phyloP scores from a whole-genome alignment of 2,888 invertebrate species.

The Chorisops tibialis region DNA sequence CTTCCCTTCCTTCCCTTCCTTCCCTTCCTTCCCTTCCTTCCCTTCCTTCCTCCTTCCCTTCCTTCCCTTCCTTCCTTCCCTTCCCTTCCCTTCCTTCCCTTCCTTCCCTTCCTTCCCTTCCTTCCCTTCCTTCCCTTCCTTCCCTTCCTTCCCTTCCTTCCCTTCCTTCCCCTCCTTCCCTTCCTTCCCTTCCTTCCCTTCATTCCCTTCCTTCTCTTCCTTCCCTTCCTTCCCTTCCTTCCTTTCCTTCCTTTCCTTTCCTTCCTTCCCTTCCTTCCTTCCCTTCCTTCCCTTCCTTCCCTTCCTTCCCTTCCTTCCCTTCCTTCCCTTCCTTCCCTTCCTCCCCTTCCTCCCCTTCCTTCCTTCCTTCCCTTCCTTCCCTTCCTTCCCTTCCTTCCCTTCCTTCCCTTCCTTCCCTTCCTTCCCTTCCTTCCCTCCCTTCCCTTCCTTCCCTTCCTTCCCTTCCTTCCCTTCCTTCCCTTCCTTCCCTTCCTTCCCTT shows the following conservation, averaged over 20 bases:
- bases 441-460: constrained; percentile 34
- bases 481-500: constrained; percentile 34
- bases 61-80: too few relatives aligned
- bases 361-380: constrained; percentile 30
- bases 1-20: too few relatives aligned
- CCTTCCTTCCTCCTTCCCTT: too few relatives aligned
- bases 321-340: constrained; percentile 24
- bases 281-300: constrained; percentile 12
- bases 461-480: constrained; percentile 36
- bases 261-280: constrained; percentile 12
- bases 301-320: constrained; percentile 19
- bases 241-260: constrained; percentile 16
- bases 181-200: neutral
- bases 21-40: too few relatives aligned
- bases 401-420: constrained; percentile 37
- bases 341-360: constrained; percentile 17
- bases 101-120: too few relatives aligned
- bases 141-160: too few relatives aligned
- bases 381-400: neutral
- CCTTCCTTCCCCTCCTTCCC: neutral
- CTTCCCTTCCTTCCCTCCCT: constrained; percentile 28
- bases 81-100: too few relatives aligned
- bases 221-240: constrained; percentile 7
- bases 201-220: constrained; percentile 19
- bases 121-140: too few relatives aligned